phyloP scores from a whole-genome alignment of 2,797 vertebrate genomes.

The Tenualosa thibaudeaui region DNA sequence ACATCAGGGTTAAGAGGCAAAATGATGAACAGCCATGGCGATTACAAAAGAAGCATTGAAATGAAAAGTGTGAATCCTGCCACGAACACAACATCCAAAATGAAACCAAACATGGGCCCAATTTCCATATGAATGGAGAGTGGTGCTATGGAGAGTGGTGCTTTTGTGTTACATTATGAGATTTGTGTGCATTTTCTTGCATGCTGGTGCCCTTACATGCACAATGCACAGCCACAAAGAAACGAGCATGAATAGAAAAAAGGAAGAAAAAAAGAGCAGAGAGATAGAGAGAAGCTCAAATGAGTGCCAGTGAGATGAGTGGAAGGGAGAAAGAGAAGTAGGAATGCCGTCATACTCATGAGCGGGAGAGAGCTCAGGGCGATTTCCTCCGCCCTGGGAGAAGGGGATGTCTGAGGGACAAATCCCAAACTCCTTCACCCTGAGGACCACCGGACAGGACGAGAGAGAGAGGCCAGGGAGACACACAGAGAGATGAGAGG shows the following conservation, averaged over 20 bases:
- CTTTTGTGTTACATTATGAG: not conserved
- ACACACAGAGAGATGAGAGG: slow-evolving; percentile 33
- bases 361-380: slow-evolving; percentile 94
- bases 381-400: slow-evolving; percentile 91
- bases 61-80: not conserved
- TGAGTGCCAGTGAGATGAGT: slow-evolving; percentile 56
- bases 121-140: not conserved
- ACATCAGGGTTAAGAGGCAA: not conserved
- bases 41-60: not conserved
- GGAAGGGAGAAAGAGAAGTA: slow-evolving; percentile 73
- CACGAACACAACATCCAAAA: not conserved
- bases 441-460: slow-evolving; percentile 64
- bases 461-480: not conserved
- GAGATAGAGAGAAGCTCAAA: slow-evolving; percentile 26
- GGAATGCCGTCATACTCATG: slow-evolving; percentile 92
- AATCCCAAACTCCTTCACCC: slow-evolving; percentile 99
- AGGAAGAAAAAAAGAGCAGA: not conserved
- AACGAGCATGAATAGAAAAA: not conserved
- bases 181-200: slow-evolving; percentile 3
- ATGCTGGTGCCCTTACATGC: not conserved
- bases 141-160: not conserved
- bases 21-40: not conserved
- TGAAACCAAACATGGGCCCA: not conserved
- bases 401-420: slow-evolving; percentile 97
- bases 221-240: not conserved